Evolutionary conservation across 2,797 vertebrate genomes (phyloP), one percentile per base, ranked within the genome.

Genomic region (Sebastes dallii): DNA sequence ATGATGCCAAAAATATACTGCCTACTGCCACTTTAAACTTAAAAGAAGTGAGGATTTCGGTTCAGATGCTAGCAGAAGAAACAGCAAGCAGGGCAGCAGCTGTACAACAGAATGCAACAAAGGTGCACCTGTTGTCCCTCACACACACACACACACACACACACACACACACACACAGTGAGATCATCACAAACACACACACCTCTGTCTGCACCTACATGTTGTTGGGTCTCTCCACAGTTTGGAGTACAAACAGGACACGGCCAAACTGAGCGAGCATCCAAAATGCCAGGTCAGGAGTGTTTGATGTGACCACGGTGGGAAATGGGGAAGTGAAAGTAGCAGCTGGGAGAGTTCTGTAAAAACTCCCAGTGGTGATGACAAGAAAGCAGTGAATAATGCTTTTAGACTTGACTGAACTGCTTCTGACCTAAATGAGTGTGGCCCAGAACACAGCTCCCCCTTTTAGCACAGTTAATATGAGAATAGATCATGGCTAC

Each of bases 201-300:
- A 75, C 62, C 64, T 74, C 34, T 71, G 58, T 70, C 69, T 80
- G 56, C 65, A 73, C 84, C 85, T 81, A 75, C 80, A 80, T 90
- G 75, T 75, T 83, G 62, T 67, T 66, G 42, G 61, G 79, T 77
- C 72, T 87, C 75, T 77, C 74, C 42, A 67, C 75, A 89, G 90
- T 90, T 92, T 92, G 88, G 66, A 92, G 75, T 91, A 80, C 84
- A 92, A 93, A 90, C 87, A 91, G 78, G 73, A 65, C 78, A 70
- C 8, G 24, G 80, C 25, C 50, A 58, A 87, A 79, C 27, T 25
- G 55, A 81, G 56, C n/a, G 8, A 68, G 66, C 29, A 36, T 86
- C 80, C 87, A 82, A 83, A 91, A 78, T 18, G 59, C 60, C 83
- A 27, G 91, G 78, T 90, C 90, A 87, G 78, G 71, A 87, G 74